Evolutionary conservation across 2,888 invertebrate genomes (phyloP), one percentile per base, ranked within the genome.

Genomic region (Athripsodes cinereus): DNA sequence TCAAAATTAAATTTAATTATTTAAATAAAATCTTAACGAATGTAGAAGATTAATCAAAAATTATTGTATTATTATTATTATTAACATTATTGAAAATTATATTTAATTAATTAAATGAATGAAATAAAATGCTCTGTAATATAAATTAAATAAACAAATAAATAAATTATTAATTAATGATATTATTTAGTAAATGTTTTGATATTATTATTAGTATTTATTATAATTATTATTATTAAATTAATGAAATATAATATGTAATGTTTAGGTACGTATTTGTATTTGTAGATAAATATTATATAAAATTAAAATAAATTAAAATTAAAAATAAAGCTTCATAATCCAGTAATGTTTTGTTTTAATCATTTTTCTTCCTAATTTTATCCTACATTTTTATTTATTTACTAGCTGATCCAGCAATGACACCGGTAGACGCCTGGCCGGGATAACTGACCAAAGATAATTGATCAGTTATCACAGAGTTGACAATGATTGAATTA

Each of bases 321-420:
- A n/a, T n/a, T n/a, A n/a, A n/a, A n/a, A n/a, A 40, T 40, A 16
- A 40, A 40, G 40, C 40, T 40, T 40, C 40, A 40, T 40, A 40
- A 13, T 13, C 40, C 31, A 40, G 13, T 40, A n/a, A 13, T n/a
- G 5, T 40, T 13, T 40, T 40, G 3, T 40, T 40, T 13, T 40
- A 40, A 8, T 16, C 8, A 40, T 40, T 26, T 26, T 26, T 10
- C 10, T 6, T 26, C 26, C 26, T 6, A 3, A 26, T 26, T 26
- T 26, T 3, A 26, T 6, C 26, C 3, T 10, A 3, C 26, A 6
- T 26, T 26, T 6, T 26, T 26, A 26, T 26, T 26, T 3, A 3
- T 26, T 26, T 26, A 26, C 26, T n/a, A n/a, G n/a, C n/a, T n/a
- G n/a, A n/a, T n/a, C n/a, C n/a, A n/a, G n/a, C n/a, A n/a, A n/a